Conservation (phyloP, 2,113 vertebrate genomes). For the Cheirogaleus medius region DNA sequence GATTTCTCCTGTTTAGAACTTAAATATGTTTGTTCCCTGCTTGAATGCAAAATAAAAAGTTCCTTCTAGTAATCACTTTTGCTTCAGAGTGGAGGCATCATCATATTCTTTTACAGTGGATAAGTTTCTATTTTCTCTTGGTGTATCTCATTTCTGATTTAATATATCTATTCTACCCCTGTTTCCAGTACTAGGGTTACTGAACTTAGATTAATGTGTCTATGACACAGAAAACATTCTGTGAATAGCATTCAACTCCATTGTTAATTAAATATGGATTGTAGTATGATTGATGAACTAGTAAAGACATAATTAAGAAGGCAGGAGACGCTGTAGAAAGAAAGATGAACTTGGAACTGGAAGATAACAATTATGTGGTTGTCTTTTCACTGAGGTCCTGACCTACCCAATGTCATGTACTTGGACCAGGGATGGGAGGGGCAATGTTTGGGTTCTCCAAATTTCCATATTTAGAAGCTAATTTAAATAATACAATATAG, state of each 20-base stretch:
- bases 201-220: background rate
- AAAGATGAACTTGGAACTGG: background rate
- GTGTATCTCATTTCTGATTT: background rate
- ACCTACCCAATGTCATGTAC: background rate
- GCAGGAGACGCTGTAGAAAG: background rate
- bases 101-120: background rate
- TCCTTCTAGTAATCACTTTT: background rate
- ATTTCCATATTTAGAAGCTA: background rate
- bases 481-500: background rate
- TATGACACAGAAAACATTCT: background rate
- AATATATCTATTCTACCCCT: background rate
- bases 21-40: background rate
- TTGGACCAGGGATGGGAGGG: background rate
- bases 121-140: background rate
- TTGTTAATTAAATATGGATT: background rate
- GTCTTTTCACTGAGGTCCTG: background rate
- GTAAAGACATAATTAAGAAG: background rate
- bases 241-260: background rate
- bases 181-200: background rate
- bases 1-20: background rate
- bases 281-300: background rate
- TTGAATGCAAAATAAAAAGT: background rate
- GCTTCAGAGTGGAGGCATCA: background rate
- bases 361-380: background rate
- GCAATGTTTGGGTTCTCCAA: background rate